Conservation (phyloP, 2,113 vertebrate genomes). For the Ictalurus punctatus region DNA sequence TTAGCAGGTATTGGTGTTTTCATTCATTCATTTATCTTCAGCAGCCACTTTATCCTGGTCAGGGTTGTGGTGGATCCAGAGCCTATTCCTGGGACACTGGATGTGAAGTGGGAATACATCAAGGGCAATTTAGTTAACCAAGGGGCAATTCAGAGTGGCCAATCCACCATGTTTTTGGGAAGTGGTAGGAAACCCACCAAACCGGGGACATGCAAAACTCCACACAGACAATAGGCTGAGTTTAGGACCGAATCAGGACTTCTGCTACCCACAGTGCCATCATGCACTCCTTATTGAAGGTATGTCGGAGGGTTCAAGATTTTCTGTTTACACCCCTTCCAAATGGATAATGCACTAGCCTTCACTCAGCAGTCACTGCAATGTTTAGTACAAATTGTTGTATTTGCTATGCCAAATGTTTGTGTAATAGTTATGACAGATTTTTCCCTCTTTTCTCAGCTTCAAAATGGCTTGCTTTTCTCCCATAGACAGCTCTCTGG, state of each 20-base stretch:
- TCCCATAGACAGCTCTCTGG: neutral
- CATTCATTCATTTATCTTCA: slow-evolving; percentile 7
- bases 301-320: no score
- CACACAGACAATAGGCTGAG: neutral
- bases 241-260: neutral
- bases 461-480: neutral
- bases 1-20: slow-evolving; percentile 8
- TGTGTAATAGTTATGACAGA: no score
- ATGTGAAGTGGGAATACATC: neutral
- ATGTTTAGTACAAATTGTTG: slow-evolving; percentile 19
- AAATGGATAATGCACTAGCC: slow-evolving; percentile 1
- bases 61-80: neutral
- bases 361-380: slow-evolving; percentile 42
- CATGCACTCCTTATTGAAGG: neutral
- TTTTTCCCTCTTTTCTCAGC: neutral
- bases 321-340: no score
- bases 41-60: neutral
- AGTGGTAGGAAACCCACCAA: neutral
- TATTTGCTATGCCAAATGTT: no score
- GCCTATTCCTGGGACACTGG: neutral
- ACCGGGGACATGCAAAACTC: neutral
- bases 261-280: neutral
- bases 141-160: neutral
- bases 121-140: neutral
- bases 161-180: neutral